Evolutionary conservation across 2,888 invertebrate species (phyloP), one percentile per base, ranked within the genome.

Genomic region (Crossocerus cetratus): DNA sequence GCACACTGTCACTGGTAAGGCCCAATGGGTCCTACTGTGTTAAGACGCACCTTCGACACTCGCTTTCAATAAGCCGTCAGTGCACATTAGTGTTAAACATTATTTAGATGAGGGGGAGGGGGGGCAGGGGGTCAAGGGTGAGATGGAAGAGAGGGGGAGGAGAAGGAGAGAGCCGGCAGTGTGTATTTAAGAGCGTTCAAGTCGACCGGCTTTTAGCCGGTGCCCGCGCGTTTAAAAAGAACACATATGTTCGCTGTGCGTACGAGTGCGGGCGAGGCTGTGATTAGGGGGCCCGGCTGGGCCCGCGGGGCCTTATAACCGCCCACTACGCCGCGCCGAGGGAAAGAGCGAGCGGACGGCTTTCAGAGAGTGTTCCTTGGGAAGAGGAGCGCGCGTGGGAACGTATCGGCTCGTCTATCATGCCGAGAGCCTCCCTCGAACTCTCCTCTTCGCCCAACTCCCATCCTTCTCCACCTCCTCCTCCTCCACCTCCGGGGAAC

Each of bases 331-430:
- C 77, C 87, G 87, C 85, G 78, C 84, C 80, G 81, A 45, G 44
- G 59, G 57, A 21, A 59, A 49, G 72, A 76, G 65, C 11, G 13
- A 22, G 60, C 57, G 63, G 67, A 65, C 70, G 64, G 74, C 71
- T 78, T 74, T 77, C 70, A 77, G 71, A 72, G 32, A 32, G 32
- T 32, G 32, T 42, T 71, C 69, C 42, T 68, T 71, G 67, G 77
- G 77, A 72, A 80, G 82, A 32, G 32, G 32, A 71, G 72, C 84
- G 86, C 84, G 86, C 88, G 89, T 88, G 89, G 88, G 89, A 88
- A 89, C 88, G 83, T 86, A 88, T 88, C 86, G 86, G 84, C 86
- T 89, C 87, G 87, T 87, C 85, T 86, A 86, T 87, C 88, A 86
- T 87, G 80, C 71, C 32, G 32, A 32, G 66, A 70, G 60, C 72